Base-by-base conservation (phyloP, 2,888 invertebrate genomes). In the Lottia gigantea region DNA sequence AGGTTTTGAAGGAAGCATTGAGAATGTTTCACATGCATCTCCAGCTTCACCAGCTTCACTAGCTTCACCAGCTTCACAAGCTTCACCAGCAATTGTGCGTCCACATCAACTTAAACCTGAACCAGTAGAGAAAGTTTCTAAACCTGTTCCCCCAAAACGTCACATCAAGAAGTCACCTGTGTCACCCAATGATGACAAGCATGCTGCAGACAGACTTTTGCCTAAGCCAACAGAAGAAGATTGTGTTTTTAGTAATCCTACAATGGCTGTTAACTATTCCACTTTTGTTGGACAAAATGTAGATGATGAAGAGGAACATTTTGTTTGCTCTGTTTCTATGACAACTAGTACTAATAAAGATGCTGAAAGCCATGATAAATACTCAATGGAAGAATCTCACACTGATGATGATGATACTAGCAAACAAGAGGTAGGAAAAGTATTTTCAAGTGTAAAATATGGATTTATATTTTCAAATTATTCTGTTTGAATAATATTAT, bases 201-300 rank as follows among this genome's bases (percentile, higher is more conserved):
- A 73, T 61, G 69, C 68, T 67, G 71, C 63, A 23, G 68, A 68
- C 8, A 62, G 68, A 63, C 64, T 69, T 46, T 68, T 71, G 12
- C 66, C 64, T 14, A 47, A 55, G 23, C 63, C 67, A 19, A 45
- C n/a, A 15, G 62, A 66, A 16, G 72, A 75, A 14, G 74, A 74
- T 25, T 72, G 78, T 71, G 82, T 78, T 1, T 84, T 83, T 77
- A 79, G 81, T 71, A 82, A 82, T 71, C 82, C 80, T 55, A 76
- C 70, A 11, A 46, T 81, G 67, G 76, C 74, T 46, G 73, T 74
- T 46, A 76, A 80, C 63, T 82, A 79, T 80, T 80, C 82, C 7
- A 75, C 73, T 26, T 83, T 83, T 77, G 78, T 82, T 0, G 78
- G 75, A 19, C 74, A 72, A 62, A 66, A 67, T n/a, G 40, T 65